A percentile compares a stretch with the other conserved stretches of the same genome.
These are phyloP conservation scores for Leptodactylus fuscus DNA, from an alignment of 2,113 vertebrate species.

Conservation along the genomic window DNA sequence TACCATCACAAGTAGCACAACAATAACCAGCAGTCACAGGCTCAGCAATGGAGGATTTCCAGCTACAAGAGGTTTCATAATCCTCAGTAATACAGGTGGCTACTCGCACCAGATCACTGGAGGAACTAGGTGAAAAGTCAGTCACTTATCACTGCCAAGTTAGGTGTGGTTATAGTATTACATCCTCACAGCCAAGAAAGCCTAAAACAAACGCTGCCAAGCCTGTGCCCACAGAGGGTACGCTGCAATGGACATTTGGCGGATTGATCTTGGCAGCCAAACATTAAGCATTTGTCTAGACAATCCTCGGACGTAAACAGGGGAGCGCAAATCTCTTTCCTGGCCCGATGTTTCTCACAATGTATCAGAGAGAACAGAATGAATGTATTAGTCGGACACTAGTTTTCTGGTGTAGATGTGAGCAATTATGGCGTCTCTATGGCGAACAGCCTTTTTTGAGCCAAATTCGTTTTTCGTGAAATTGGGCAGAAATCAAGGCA, in stretches of 20 bases:
- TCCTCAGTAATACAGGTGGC: background rate
- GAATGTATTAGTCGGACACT: too few relatives aligned
- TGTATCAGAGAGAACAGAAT: too few relatives aligned
- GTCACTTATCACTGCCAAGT: background rate
- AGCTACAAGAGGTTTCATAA: background rate
- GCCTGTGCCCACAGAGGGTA: background rate
- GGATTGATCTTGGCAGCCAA: background rate
- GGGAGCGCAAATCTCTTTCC: too few relatives aligned
- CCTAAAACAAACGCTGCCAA: background rate
- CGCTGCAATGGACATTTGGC: background rate
- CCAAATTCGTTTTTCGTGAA: too few relatives aligned
- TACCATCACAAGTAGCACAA: background rate
- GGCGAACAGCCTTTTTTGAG: too few relatives aligned
- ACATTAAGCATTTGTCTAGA: background rate
- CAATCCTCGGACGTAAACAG: background rate
- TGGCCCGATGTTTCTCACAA: too few relatives aligned
- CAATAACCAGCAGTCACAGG: background rate
- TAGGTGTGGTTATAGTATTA: background rate
- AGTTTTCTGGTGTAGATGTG: too few relatives aligned
- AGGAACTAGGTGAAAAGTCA: constrained; percentile 20
- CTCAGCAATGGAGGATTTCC: too few relatives aligned
- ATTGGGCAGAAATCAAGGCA: too few relatives aligned
- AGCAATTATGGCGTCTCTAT: too few relatives aligned
- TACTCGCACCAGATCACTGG: background rate
- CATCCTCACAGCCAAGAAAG: background rate